A percentile compares a stretch with the other conserved stretches of the same genome.
Conservation (phyloP, 2,888 invertebrate species). For the Epinotia bilunana region DNA sequence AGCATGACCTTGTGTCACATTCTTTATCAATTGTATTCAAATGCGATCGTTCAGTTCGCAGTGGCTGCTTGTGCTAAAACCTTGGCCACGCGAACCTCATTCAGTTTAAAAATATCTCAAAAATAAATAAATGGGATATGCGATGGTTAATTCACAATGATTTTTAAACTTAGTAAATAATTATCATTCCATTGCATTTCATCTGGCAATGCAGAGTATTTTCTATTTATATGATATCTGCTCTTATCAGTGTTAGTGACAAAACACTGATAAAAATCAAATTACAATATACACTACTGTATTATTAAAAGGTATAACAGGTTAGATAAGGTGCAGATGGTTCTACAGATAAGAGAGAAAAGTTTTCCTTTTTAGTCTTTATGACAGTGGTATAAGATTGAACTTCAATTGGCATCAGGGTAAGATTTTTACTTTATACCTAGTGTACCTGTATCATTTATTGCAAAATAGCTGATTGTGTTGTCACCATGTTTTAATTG, state of each 20-base stretch:
- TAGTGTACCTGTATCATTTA: not conserved
- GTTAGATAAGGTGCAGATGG: slow-evolving; percentile 16
- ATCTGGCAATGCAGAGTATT: slow-evolving; percentile 17
- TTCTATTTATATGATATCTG: slow-evolving; percentile 25
- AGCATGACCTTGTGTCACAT: slow-evolving; percentile 67
- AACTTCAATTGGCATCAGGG: not conserved
- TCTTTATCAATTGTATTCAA: slow-evolving; percentile 61
- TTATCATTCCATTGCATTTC: not conserved
- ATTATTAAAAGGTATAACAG: slow-evolving; percentile 26
- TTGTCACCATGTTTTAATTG: not conserved
- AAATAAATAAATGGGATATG: not conserved
- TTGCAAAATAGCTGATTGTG: slow-evolving; percentile 7
- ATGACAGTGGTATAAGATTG: not conserved
- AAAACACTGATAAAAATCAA: slow-evolving; percentile 37
- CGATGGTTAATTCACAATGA: not conserved
- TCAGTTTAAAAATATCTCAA: not conserved
- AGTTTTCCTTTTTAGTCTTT: not conserved
- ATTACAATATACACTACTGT: slow-evolving; percentile 23
- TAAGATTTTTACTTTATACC: not conserved
- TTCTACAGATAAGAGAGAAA: not conserved
- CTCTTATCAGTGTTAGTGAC: slow-evolving; percentile 30
- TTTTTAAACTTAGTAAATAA: slow-evolving; percentile 10
- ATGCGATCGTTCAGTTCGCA: slow-evolving; percentile 45
- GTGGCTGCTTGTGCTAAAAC: slow-evolving; percentile 38
- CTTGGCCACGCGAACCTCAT: slow-evolving; percentile 27